These are phyloP conservation scores for Myocastor coypus DNA, from an alignment of 2,113 vertebrate genomes.

Conservation along the genomic window DNA sequence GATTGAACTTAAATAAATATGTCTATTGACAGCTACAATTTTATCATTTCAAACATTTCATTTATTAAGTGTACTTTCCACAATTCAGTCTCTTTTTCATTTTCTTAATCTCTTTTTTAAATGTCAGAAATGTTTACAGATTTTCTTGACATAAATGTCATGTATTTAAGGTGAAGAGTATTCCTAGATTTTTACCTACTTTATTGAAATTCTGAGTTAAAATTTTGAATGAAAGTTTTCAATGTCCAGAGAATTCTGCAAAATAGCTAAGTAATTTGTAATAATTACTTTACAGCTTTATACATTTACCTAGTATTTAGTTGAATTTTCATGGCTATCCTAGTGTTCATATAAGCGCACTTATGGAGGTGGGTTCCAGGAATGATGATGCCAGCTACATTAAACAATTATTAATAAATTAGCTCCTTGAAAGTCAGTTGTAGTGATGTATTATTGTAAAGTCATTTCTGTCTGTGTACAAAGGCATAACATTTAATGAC, in stretches of 20 bases:
- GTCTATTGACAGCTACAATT: background rate
- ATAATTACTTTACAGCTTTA: background rate
- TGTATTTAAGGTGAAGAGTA: background rate
- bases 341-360: background rate
- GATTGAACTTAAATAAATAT: background rate
- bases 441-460: conserved; percentile 23
- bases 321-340: background rate
- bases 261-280: background rate
- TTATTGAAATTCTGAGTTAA: conserved; percentile 16
- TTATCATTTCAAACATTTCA: background rate
- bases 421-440: background rate
- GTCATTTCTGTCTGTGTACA: background rate
- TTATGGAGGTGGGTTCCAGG: background rate
- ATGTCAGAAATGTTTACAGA: background rate
- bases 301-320: background rate
- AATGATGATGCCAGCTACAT: background rate
- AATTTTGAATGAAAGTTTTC: conserved; percentile 18
- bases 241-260: background rate
- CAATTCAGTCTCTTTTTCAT: background rate
- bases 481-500: conserved; percentile 17
- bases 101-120: background rate
- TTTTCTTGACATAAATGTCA: conserved; percentile 9
- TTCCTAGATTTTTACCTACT: background rate
- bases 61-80: background rate
- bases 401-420: background rate